These are phyloP conservation scores for Magallana ariakensis DNA, from an alignment of 1,140 invertebrate species.

Conservation along the genomic window DNA sequence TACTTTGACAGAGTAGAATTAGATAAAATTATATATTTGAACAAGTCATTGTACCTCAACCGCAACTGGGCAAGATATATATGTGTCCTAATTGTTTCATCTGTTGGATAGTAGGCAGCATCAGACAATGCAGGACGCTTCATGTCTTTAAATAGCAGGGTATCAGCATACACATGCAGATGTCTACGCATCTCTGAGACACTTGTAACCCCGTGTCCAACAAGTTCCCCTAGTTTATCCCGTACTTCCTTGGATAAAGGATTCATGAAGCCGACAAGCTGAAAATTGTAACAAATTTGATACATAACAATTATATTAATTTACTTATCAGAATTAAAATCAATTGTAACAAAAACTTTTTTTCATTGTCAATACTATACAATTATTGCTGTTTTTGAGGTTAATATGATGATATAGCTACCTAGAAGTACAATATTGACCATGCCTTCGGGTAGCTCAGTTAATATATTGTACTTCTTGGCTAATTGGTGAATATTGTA, in stretches of 20 bases:
- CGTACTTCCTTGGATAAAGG: conserved; percentile 44
- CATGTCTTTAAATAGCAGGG: conserved; percentile 19
- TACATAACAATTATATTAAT: conserved; percentile 3
- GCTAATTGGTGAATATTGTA: too few species aligned
- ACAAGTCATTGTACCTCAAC: conserved; percentile 31
- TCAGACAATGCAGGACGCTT: conserved; percentile 20
- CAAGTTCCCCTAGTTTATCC: conserved; percentile 44
- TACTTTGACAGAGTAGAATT: conserved; percentile 6
- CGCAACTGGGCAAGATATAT: conserved; percentile 42
- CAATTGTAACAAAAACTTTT: background rate
- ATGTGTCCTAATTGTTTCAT: conserved; percentile 45
- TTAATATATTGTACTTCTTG: too few species aligned
- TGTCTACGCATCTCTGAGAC: conserved; percentile 47
- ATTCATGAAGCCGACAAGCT: conserved; percentile 51
- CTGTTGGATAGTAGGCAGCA: conserved; percentile 49
- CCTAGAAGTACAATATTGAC: too few species aligned
- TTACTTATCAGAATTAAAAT: background rate
- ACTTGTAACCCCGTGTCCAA: conserved; percentile 49
- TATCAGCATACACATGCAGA: conserved; percentile 45
- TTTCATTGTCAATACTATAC: background rate
- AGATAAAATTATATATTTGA: background rate
- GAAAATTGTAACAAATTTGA: conserved; percentile 1
- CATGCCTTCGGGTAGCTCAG: too few species aligned
- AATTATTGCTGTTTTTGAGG: background rate
- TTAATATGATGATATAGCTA: background rate